phyloP scores from a whole-genome alignment of 1,140 invertebrate genomes.

The Papilio xuthus region DNA sequence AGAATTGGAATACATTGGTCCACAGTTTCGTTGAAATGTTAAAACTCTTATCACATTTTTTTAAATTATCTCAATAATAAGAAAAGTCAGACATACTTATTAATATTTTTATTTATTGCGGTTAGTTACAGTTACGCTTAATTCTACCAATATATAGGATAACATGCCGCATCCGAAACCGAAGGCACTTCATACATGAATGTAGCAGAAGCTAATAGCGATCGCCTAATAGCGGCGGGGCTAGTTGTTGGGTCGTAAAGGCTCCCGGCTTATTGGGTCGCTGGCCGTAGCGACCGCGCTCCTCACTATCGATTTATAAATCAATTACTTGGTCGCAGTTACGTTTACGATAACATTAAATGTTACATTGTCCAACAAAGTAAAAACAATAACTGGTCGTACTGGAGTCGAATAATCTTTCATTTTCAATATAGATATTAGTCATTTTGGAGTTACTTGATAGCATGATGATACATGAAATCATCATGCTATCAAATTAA shows the following conservation, averaged over 20 bases:
- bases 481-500: too few species aligned
- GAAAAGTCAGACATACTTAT: background rate
- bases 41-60: too few species aligned
- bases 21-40: too few species aligned
- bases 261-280: slow-evolving; percentile 58
- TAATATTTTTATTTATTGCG: background rate
- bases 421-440: too few species aligned
- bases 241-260: slow-evolving; percentile 72
- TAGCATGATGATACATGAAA: too few species aligned
- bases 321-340: slow-evolving; percentile 15
- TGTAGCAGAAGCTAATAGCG: slow-evolving; percentile 64
- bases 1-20: background rate
- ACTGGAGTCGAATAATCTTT: too few species aligned
- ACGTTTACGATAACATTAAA: background rate
- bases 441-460: too few species aligned
- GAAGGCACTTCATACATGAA: slow-evolving; percentile 30
- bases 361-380: background rate
- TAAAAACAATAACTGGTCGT: too few species aligned
- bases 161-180: slow-evolving; percentile 53
- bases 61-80: too few species aligned
- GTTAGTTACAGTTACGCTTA: background rate
- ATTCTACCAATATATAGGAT: slow-evolving; percentile 2
- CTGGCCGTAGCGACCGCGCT: slow-evolving; percentile 27
- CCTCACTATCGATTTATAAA: slow-evolving; percentile 28
- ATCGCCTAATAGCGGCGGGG: slow-evolving; percentile 71